Base-by-base conservation (phyloP, 2,888 invertebrate species). In the Tetanocera ferruginea region DNA sequence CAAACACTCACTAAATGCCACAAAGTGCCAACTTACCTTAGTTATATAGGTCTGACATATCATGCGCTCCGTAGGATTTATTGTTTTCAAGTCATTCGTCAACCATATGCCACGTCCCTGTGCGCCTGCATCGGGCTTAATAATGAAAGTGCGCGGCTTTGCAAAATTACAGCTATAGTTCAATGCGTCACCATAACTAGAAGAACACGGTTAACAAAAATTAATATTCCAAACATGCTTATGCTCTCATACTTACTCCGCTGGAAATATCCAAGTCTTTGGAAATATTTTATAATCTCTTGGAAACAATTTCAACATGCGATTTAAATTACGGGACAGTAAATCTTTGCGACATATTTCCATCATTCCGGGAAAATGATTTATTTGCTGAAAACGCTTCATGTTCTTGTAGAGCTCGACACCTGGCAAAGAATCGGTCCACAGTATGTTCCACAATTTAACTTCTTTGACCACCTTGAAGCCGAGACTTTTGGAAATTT, bases 251-350 rank as follows among this genome's bases (percentile, higher is more conserved):
- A 91, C 93, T 92, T 91, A 95, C 95, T 97, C 97, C 25, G 96
- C 95, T 34, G 98, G 97, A 82, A 98, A 92, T 89, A 96, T 96
- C 97, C 97, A 98, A 9, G 97, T 96, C 91, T 95, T 96, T 0
- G 98, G 97, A 88, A 96, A 97, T 87, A 97, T 96, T 86, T 95
- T 95, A 88, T 97, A 98, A 81, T 97, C 97, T 84, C 94, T 94
- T 0, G 97, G 96, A 89, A 96, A 97, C 76, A 95, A 91, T 89
- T 95, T 94, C 80, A 94, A 92, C 97, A 97, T 97, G 82, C 97
- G 92, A 88, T 96, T 97, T 79, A 98, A 91, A 90, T 98, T 97
- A 78, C 97, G 92, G 2, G 97, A 96, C 34, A 98, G 90, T 74
- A 96, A 90, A 91, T 97, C 97, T 90, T 98, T 98, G 80, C 97